Conservation (phyloP, 1,140 invertebrate genomes). For the Antheraea pernyi region DNA sequence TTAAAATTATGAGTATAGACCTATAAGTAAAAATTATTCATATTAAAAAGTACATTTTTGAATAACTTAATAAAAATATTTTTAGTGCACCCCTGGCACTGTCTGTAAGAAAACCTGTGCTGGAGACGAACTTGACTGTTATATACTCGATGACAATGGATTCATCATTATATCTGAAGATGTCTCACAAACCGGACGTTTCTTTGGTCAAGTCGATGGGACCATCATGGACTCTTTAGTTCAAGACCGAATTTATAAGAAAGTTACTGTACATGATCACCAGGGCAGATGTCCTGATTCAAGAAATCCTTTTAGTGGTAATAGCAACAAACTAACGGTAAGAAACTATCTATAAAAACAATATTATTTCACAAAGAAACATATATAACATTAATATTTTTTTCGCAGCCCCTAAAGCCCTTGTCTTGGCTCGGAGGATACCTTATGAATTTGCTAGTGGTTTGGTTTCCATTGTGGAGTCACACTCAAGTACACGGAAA, state of each 20-base stretch:
- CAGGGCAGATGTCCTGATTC: conserved; percentile 92
- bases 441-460: conserved; percentile 61
- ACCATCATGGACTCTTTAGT: conserved; percentile 96
- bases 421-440: conserved; percentile 77
- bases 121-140: conserved; percentile 93
- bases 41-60: no score
- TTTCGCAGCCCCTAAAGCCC: conserved; percentile 69
- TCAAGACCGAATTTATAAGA: conserved; percentile 93
- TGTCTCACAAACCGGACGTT: conserved; percentile 89
- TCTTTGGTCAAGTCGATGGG: conserved; percentile 96
- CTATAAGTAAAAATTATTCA: no score
- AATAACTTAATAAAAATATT: conserved; percentile 20
- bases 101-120: conserved; percentile 91
- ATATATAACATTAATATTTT: conserved; percentile 14
- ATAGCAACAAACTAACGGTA: conserved; percentile 70
- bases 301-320: conserved; percentile 85
- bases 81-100: conserved; percentile 85
- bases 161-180: conserved; percentile 95
- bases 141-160: conserved; percentile 95
- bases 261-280: conserved; percentile 92
- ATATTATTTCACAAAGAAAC: neutral
- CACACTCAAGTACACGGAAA: conserved; percentile 45
- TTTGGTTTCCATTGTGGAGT: conserved; percentile 73
- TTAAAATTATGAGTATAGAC: no score
- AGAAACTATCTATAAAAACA: conserved; percentile 13